Base-by-base conservation (phyloP, 1,140 invertebrate species). In the Drosophila asahinai region DNA sequence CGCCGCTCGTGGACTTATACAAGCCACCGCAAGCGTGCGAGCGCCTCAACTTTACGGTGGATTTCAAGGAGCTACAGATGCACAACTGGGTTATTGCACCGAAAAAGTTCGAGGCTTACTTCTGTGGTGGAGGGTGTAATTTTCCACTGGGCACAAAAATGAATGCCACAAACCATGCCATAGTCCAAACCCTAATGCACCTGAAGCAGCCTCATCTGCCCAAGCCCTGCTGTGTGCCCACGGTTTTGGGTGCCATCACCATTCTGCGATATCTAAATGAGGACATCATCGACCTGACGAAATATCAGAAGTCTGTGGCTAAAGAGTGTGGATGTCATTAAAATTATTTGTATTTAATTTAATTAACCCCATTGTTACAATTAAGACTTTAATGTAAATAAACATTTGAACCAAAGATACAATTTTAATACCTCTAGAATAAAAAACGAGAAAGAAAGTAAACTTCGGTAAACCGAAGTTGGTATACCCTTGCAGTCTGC, bases 151-250 rank as follows among this genome's bases (percentile, higher is more conserved):
- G 90, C 49, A 79, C 80, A n/a, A 86, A 91, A 64, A 92, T 93
- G 92, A 92, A 93, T 83, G 92, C 92, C 60, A 93, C 92, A 25
- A 93, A 93, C 80, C 92, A 93, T 75, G 92, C 92, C 5, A 93
- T 93, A 57, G 90, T 93, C 12, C 92, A 93, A 42, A 93, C 92
- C 0, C 65, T 93, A 47, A 93, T 93, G 86, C 92, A 93, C 61
- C 67, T 93, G 6, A 93, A 92, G 66, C 80, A 92, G 45, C 86
- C 90, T 9, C 80, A 92, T 63, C 52, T 93, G 55, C 92, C 92
- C 14, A 93, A 93, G 49, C 92, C 92, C 5, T 92, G 87, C 57
- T 93, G 92, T 66, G 92, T 90, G 61, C 92, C 92, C 59, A 91
- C 84, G 2, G 86, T 76, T 6, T 48, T 93, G 49, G 87, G 80